Evolutionary conservation across 2,888 invertebrate species (phyloP).

Genomic region (Lasioglossum oenotherae): DNA sequence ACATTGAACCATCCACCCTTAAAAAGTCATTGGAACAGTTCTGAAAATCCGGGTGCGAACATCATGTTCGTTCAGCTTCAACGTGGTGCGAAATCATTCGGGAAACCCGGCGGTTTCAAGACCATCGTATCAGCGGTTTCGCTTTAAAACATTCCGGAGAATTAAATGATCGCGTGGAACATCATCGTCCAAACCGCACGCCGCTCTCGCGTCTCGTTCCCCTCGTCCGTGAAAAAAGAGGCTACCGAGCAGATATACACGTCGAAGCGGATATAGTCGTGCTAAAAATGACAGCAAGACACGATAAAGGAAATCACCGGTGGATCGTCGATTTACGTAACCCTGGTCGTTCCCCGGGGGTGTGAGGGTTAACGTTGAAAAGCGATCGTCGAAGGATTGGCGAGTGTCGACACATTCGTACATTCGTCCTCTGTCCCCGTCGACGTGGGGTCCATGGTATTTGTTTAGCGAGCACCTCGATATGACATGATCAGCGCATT

Average conservation of each 20-base stretch:
- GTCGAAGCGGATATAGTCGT: not conserved
- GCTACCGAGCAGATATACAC: not conserved
- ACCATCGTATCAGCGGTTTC: not conserved
- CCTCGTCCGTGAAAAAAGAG: not conserved
- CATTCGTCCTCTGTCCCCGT: slow-evolving; percentile 60
- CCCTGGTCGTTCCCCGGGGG: not conserved
- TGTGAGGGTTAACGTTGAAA: slow-evolving; percentile 31
- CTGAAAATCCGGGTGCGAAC: not conserved
- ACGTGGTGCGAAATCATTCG: not conserved
- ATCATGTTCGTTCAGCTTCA: not conserved
- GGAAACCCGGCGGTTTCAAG: not conserved
- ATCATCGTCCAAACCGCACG: not conserved
- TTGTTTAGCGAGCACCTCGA: slow-evolving; percentile 82
- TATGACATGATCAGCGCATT: slow-evolving; percentile 84
- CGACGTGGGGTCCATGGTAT: slow-evolving; percentile 69
- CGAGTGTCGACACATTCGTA: slow-evolving; percentile 69
- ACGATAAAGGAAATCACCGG: slow-evolving; percentile 11
- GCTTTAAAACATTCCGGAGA: slow-evolving; percentile 9
- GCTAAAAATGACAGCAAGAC: slow-evolving; percentile 6
- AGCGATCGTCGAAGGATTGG: slow-evolving; percentile 57
- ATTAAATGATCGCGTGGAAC: slow-evolving; percentile 1
- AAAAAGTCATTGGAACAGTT: not conserved
- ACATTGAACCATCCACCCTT: not conserved
- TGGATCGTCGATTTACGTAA: slow-evolving; percentile 20
- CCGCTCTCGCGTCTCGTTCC: not conserved